Conservation (phyloP, 2,888 invertebrate genomes). For the Mythimna pallens region DNA sequence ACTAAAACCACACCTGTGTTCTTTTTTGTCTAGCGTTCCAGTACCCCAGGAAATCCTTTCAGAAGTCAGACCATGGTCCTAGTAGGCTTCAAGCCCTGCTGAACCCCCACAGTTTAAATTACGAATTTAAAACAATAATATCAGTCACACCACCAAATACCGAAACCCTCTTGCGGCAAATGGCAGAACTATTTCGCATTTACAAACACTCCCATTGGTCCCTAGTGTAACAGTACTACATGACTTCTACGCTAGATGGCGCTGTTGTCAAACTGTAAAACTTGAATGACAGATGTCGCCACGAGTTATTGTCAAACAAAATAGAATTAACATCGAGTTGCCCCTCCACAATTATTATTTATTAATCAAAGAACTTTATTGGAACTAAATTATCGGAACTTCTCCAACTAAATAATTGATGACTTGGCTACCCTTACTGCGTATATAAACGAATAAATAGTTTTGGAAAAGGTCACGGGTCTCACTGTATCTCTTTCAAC, state of each 20-base stretch:
- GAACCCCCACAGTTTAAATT: too few relatives aligned
- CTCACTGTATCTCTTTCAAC: conserved; percentile 20
- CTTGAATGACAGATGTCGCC: conserved; percentile 18
- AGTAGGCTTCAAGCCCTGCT: too few relatives aligned
- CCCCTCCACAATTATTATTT: conserved; percentile 19
- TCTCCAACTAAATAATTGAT: conserved; percentile 31
- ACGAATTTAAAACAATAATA: not conserved
- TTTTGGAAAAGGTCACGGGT: not conserved
- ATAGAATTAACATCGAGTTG: conserved; percentile 20
- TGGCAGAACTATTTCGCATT: not conserved
- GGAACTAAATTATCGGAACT: conserved; percentile 16
- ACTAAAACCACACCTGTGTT: too few relatives aligned
- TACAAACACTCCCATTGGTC: not conserved
- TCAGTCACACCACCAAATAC: not conserved
- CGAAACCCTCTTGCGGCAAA: conserved; percentile 24
- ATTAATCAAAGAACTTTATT: conserved; percentile 25
- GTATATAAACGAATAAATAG: conserved; percentile 8
- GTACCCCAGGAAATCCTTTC: too few relatives aligned
- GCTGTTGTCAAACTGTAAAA: not conserved
- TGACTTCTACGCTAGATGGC: conserved; percentile 28
- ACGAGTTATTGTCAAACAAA: conserved; percentile 27
- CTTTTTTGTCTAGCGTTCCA: too few relatives aligned
- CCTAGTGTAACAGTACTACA: not conserved
- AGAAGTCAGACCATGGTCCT: too few relatives aligned
- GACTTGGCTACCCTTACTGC: conserved; percentile 12